Base-by-base conservation (phyloP, 2,113 vertebrate species). In the Oplegnathus fasciatus region DNA sequence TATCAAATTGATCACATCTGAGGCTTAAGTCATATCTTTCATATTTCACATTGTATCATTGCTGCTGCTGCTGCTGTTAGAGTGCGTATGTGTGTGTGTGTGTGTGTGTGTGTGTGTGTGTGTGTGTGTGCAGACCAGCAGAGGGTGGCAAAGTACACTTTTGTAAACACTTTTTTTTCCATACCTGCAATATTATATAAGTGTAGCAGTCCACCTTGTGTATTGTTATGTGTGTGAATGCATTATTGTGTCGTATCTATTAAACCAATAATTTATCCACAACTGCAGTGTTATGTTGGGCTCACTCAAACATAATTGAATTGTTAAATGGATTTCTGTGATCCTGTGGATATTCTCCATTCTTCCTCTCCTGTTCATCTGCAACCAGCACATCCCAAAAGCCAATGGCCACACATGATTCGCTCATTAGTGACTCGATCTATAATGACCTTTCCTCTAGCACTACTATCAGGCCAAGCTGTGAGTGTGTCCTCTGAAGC, bases 81-180 rank as follows among this genome's bases (percentile, higher is more conserved):
- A 18, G 65, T 67, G 42, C 28, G 42, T 28, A 26, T 5, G n/a
- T 70, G 46, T 70, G 48, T 32, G 67, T 70, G 46, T 52, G 48
- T 57, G 70, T 57, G 32, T 30, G 57, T 61, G 40, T 60, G 55
- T 30, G 55, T 30, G 54, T 74, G 40, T 61, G 71, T 57, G 17
- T 40, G 14, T 20, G 9, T 20, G 34, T 42, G 17, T 58, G 54
- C 26, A 30, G 42, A 48, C 26, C 76, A 78, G 40, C 65, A 78
- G 64, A 78, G 64, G 76, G 17, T 11, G 26, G 52, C 75, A 58
- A 30, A 46, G 18, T 11, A 61, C 40, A 46, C 55, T 15, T 75
- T 24, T 57, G 6, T 24, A 50, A 30, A n/a, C 44, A 48, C n/a
- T 11, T 42, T 26, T 5, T n/a, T 18, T 17, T 7, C 14, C 22